Evolutionary conservation across 2,797 vertebrate species (phyloP), one percentile per base, ranked within the genome.

Genomic region (Eupleurogrammus muticus): DNA sequence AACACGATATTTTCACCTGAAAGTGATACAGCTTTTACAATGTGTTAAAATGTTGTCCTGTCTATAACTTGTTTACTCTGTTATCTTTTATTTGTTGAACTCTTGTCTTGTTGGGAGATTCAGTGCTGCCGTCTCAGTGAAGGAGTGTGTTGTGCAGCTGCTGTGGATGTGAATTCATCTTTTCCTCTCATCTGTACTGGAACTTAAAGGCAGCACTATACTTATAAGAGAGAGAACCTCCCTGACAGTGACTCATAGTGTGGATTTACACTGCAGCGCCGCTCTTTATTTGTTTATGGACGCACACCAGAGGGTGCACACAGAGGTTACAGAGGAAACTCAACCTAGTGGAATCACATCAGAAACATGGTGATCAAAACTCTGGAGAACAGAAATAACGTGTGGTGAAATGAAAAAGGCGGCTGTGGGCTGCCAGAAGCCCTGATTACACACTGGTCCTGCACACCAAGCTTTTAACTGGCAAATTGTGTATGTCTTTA

Each of bases 391-490:
- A 78, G 81, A 89, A 86, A 87, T 85, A 87, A 84, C 80, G 76
- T 87, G 87, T 61, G 86, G 89, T 85, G 19, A 1, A 35, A 78
- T 49, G 74, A 81, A 83, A 75, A 77, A 74, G 76, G 61, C 58
- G 13, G 49, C 59, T 79, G 69, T 28, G 77, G 80, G 74, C 52
- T 69, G 64, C 79, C 70, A 40, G 49, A 72, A 70, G 73, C 74
- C 73, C 46, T 76, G 82, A 89, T 87, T 88, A 84, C 73, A 88
- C 32, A 75, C 77, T 73, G 65, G 77, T 76, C 80, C 75, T 65
- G 42, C 71, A 73, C 65, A 68, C 55, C 44, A 34, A 69, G 75
- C 73, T 70, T 85, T 79, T 62, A 82, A 79, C 76, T 63, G 59
- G 40, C 57, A 79, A 52, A 48, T 13, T 44, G 57, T 68, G 57